phyloP scores from a whole-genome alignment of 2,888 invertebrate species.

The Hyalella azteca region DNA sequence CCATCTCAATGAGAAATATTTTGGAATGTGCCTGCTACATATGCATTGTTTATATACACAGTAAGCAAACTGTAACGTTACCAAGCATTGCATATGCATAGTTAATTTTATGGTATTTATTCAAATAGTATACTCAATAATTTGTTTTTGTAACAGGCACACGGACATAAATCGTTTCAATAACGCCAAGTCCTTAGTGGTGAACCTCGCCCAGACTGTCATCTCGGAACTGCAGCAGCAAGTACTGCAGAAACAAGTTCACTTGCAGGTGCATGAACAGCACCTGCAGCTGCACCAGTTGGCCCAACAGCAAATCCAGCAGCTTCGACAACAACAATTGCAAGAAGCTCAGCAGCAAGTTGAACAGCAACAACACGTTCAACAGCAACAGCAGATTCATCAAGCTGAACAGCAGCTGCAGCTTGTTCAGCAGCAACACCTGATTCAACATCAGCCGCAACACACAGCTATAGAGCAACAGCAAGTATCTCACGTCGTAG shows the following conservation, averaged over 20 bases:
- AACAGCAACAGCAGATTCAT: background rate
- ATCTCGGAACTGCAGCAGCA: constrained; percentile 76
- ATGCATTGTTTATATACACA: no score
- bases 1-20: no score
- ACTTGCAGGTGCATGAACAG: constrained; percentile 52
- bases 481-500: background rate
- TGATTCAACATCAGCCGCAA: background rate
- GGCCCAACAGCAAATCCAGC: constrained; percentile 46
- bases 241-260: constrained; percentile 65
- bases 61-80: no score
- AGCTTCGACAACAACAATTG: constrained; percentile 44
- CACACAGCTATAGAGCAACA: background rate
- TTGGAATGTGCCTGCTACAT: no score
- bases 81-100: no score
- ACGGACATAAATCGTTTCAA: constrained; percentile 68
- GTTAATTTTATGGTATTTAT: no score
- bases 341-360: background rate
- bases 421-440: background rate
- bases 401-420: background rate
- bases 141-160: constrained; percentile 66
- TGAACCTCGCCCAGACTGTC: constrained; percentile 73
- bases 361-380: background rate
- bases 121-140: no score
- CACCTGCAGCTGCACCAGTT: constrained; percentile 43
- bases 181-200: constrained; percentile 56